These are phyloP conservation scores for Adelosebastes latens DNA, from an alignment of 2,797 vertebrate genomes.

Conservation along the genomic window DNA sequence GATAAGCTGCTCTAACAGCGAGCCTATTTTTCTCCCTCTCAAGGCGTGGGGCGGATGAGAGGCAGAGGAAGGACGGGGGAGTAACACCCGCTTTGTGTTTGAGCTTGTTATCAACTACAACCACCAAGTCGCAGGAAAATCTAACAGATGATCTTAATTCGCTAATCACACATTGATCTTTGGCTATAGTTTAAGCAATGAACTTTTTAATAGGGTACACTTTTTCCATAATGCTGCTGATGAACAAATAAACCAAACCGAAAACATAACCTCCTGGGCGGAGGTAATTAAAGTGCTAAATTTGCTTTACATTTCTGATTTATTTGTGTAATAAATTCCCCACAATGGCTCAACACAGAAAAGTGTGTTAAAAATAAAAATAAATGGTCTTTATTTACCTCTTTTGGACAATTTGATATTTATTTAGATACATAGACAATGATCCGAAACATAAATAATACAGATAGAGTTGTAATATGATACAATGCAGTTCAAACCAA, in stretches of 20 bases:
- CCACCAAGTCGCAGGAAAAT: constrained; percentile 15
- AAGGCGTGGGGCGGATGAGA: constrained; percentile 24
- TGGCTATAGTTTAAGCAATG: background rate
- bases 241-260: background rate
- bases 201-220: background rate
- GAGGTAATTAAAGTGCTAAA: background rate
- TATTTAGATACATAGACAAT: too few relatives aligned
- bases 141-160: constrained; percentile 29
- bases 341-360: background rate
- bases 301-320: background rate
- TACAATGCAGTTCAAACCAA: too few relatives aligned
- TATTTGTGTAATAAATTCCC: background rate
- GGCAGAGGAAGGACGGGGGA: background rate
- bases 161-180: constrained; percentile 20
- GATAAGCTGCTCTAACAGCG: constrained; percentile 67
- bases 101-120: constrained; percentile 13
- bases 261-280: background rate
- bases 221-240: background rate
- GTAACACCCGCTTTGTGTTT: constrained; percentile 3
- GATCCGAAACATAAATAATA: too few relatives aligned
- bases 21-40: constrained; percentile 65
- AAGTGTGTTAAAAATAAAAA: too few relatives aligned
- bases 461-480: too few relatives aligned
- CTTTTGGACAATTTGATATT: too few relatives aligned
- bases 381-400: too few relatives aligned